phyloP scores from a whole-genome alignment of 2,113 vertebrate species.

The Cnemophilus loriae region DNA sequence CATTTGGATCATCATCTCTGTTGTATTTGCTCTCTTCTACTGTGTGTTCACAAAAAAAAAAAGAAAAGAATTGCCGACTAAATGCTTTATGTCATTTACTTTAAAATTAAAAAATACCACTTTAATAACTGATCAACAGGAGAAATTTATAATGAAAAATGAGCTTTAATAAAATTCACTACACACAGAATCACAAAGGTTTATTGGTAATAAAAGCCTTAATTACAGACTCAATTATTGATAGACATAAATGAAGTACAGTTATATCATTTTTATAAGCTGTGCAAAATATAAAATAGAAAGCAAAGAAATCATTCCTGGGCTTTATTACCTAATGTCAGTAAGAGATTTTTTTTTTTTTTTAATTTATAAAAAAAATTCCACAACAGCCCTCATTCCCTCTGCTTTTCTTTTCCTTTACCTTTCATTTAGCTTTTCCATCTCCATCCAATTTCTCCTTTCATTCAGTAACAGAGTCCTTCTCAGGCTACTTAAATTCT shows the following conservation, averaged over 20 bases:
- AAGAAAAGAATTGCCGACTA: background rate
- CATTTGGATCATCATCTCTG: background rate
- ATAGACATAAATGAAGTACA: slow-evolving; percentile 22
- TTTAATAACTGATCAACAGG: background rate
- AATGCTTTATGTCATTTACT: background rate
- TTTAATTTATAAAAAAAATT: background rate
- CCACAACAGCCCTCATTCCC: background rate
- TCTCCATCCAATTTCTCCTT: background rate
- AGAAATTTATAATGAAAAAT: background rate
- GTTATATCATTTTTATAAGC: background rate
- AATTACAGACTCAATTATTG: slow-evolving; percentile 43
- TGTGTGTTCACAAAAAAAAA: background rate
- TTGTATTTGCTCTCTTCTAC: background rate
- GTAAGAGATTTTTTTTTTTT: background rate
- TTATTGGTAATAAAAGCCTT: slow-evolving; percentile 38
- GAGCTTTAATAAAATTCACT: background rate
- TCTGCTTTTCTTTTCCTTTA: background rate
- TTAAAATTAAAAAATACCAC: background rate
- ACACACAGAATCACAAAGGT: background rate
- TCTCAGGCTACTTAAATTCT: background rate
- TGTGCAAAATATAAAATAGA: background rate
- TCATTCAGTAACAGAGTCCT: background rate
- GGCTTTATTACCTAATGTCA: background rate
- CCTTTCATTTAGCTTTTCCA: background rate
- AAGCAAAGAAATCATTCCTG: background rate